phyloP scores from a whole-genome alignment of 2,113 vertebrate genomes.

The Brachyhypopomus gauderio region DNA sequence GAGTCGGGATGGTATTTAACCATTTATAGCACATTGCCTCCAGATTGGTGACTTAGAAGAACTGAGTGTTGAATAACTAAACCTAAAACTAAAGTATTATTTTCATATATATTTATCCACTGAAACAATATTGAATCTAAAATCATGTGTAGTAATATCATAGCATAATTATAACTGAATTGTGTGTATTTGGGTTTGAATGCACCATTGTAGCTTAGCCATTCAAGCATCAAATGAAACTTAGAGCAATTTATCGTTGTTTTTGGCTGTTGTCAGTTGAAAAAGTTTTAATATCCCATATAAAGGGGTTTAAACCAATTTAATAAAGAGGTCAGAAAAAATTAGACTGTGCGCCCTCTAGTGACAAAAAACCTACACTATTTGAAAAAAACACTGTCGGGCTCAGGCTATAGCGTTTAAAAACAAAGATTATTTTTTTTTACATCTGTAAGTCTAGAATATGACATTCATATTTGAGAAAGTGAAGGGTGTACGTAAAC shows the following conservation, averaged over 20 bases:
- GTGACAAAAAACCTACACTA: slow-evolving; percentile 28
- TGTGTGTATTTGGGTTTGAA: not conserved
- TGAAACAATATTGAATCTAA: not conserved
- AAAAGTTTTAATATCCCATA: no score
- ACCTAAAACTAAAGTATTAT: not conserved
- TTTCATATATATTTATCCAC: no score
- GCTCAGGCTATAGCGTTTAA: not conserved
- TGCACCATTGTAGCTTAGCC: no score
- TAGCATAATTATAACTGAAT: not conserved
- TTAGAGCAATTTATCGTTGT: no score
- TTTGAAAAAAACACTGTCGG: not conserved
- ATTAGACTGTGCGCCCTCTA: slow-evolving; percentile 53
- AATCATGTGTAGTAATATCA: not conserved
- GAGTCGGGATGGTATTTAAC: no score
- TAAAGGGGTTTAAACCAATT: not conserved
- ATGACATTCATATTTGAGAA: not conserved
- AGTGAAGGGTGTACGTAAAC: not conserved
- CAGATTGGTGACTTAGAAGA: not conserved
- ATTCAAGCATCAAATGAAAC: no score
- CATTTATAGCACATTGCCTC: not conserved
- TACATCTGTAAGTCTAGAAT: not conserved
- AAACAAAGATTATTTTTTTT: not conserved
- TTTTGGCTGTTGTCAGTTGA: not conserved
- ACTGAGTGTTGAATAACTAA: not conserved
- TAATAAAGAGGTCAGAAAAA: not conserved